Evolutionary conservation across 2,113 vertebrate species (phyloP).

Genomic region (Lepidiolamprologus cunningtoni): DNA sequence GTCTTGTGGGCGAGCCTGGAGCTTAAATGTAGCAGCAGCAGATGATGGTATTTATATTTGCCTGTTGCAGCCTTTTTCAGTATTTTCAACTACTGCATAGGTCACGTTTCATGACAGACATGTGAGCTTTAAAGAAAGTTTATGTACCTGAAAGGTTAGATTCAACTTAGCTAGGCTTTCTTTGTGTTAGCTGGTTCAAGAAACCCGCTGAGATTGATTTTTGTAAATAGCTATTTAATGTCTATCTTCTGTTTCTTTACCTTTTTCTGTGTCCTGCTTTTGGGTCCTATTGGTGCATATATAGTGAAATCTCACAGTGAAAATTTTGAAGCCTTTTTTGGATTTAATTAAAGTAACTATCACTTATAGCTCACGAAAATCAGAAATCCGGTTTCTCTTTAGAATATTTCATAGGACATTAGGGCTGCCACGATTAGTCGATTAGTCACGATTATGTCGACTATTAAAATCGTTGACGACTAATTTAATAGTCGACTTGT

Average conservation of each 20-base stretch:
- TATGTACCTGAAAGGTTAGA: background rate
- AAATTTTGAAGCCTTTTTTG: background rate
- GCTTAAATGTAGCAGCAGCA: background rate
- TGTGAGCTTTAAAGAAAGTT: background rate
- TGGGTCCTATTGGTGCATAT: background rate
- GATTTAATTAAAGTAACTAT: background rate
- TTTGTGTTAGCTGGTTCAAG: background rate
- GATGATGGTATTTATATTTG: background rate
- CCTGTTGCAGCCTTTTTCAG: background rate
- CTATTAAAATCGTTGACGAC: accelerated
- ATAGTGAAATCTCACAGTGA: background rate
- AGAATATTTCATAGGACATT: background rate
- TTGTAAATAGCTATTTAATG: background rate
- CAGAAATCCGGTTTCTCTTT: background rate
- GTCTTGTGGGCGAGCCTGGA: background rate
- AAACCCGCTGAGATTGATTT: background rate
- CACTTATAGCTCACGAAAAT: background rate
- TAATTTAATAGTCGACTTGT: accelerated
- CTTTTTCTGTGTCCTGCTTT: background rate
- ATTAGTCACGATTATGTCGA: accelerated
- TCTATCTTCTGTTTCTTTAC: background rate
- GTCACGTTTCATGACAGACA: background rate
- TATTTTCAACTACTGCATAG: background rate
- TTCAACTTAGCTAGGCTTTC: background rate
- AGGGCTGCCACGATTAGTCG: no score